Evolutionary conservation across 2,888 invertebrate genomes (phyloP), one percentile per base, ranked within the genome.

Genomic region (Pyrocoelia pectoralis): DNA sequence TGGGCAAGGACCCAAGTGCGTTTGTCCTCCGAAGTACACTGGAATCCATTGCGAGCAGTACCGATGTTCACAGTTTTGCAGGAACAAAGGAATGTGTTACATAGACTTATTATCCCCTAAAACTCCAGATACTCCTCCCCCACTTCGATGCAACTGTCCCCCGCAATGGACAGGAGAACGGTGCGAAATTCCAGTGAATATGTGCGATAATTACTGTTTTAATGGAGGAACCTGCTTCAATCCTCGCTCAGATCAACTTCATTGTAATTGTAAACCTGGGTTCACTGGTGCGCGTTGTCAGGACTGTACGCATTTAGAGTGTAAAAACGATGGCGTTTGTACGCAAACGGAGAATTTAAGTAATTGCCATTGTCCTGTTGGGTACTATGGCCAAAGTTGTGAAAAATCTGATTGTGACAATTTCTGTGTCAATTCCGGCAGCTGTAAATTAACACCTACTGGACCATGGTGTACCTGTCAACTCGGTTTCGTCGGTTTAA

Each of bases 1-100:
- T 43, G 75, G 73, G 4, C 80, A 83, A 70, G 83, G 83, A 17
- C 86, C 85, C 12, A 84, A 86, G 77, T 92, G 92, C 82, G 79
- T 83, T 67, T 92, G 93, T 74, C 83, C 85, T 24, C 81, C 87
- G 0, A 83, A 84, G 50, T 93, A 87, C 79, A 84, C 84, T 40
- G 91, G 93, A 13, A 83, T 85, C 65, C 79, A 84, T 51, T 93
- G 93, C 81, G 87, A 89, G 76, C 85, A 86, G 73, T 89, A 87
- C 78, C 84, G 87, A 57, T 92, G 92, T 76, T 87, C 89, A 1
- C 87, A 87, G 48, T 86, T 85, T 76, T 92, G 92, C 74, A 82
- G 84, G 71, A 88, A 89, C 75, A 85, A 87, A 66, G 89, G 87
- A 33, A 74, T 83, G 57, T 89, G 88, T 69, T 83, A 84, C 51